These are phyloP conservation scores for Nesogale talazaci DNA, from an alignment of 2,113 vertebrate genomes.

Conservation along the genomic window DNA sequence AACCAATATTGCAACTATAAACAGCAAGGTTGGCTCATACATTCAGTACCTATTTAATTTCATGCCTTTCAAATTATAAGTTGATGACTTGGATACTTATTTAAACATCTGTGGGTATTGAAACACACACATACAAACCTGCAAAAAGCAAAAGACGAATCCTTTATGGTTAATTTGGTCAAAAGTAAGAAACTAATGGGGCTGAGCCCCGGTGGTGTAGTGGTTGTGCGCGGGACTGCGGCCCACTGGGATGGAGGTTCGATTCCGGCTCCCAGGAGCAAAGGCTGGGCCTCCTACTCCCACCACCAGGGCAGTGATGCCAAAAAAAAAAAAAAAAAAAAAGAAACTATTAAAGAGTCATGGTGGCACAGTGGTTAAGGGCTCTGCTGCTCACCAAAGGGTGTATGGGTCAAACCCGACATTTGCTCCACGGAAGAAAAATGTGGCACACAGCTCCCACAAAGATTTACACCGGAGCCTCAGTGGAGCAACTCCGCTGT, in stretches of 20 bases:
- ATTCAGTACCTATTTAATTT: neutral
- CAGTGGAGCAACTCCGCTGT: too few species aligned
- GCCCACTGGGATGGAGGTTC: too few species aligned
- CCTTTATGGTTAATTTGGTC: neutral
- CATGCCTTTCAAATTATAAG: neutral
- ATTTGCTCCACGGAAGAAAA: neutral
- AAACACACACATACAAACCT: neutral
- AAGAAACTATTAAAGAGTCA: neutral
- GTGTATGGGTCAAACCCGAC: neutral
- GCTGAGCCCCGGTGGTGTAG: too few species aligned
- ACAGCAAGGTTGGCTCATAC: neutral
- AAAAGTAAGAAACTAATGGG: neutral
- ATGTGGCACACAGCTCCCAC: neutral
- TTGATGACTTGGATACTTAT: neutral
- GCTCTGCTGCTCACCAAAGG: neutral
- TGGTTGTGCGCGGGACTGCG: too few species aligned
- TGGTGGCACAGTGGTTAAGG: neutral
- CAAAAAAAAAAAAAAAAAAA: too few species aligned
- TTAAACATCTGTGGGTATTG: neutral
- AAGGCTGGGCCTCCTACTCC: too few species aligned
- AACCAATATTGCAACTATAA: neutral
- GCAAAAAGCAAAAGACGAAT: neutral
- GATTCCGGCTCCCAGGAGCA: too few species aligned
- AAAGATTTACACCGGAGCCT: neutral
- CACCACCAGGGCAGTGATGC: too few species aligned